A percentile compares a stretch with the other conserved stretches of the same genome.
Conservation (phyloP, 2,797 vertebrate genomes). For the Poeciliopsis paucimaculata region DNA sequence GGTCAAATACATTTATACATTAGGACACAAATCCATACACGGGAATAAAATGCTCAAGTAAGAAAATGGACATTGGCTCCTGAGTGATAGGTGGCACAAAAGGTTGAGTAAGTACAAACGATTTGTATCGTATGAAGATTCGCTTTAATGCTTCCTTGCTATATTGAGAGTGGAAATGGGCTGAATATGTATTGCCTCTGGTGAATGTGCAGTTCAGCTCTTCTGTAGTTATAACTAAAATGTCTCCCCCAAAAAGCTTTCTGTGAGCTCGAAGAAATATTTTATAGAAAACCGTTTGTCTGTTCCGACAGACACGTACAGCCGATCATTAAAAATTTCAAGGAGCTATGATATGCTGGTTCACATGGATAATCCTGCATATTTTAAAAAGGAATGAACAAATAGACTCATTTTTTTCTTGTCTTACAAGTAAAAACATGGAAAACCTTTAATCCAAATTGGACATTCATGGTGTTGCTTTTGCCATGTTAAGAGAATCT, state of each 20-base stretch:
- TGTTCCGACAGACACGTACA: neutral
- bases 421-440: neutral
- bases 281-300: neutral
- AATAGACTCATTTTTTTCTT: neutral
- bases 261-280: conserved; percentile 10
- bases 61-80: conserved; percentile 14
- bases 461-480: neutral
- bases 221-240: conserved; percentile 14
- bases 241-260: conserved; percentile 26
- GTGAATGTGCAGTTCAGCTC: conserved; percentile 13
- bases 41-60: neutral
- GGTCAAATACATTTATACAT: conserved; percentile 60
- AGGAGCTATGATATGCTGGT: neutral
- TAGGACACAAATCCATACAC: conserved; percentile 2
- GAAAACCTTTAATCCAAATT: neutral
- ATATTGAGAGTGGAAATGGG: conserved; percentile 42
- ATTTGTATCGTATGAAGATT: conserved; percentile 58
- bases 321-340: neutral
- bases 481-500: neutral
- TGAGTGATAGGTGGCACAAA: conserved; percentile 28
- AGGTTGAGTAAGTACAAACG: conserved; percentile 38
- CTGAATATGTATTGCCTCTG: conserved; percentile 25
- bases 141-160: conserved; percentile 47
- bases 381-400: neutral
- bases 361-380: neutral